These are phyloP conservation scores for Champsocephalus gunnari DNA, from an alignment of 2,797 vertebrate genomes.

Conservation along the genomic window DNA sequence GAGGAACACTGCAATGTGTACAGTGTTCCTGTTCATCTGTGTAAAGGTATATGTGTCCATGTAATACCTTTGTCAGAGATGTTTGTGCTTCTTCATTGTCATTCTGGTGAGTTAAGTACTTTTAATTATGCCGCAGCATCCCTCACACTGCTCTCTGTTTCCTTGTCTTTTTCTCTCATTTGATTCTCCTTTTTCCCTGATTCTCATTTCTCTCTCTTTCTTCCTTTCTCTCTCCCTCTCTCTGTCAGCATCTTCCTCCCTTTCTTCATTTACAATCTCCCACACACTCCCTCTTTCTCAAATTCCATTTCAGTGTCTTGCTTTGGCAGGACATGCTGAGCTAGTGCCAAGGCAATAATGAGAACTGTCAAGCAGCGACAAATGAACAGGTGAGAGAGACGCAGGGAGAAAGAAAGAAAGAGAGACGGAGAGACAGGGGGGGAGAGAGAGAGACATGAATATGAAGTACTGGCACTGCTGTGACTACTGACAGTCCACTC, in stretches of 20 bases:
- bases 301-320: conserved; percentile 82
- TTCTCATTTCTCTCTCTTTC: conserved; percentile 33
- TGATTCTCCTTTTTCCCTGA: conserved; percentile 40
- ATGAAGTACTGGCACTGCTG: conserved; percentile 71
- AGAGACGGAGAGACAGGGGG: conserved; percentile 47
- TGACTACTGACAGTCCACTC: conserved; percentile 72
- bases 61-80: conserved; percentile 54
- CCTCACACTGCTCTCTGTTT: conserved; percentile 31
- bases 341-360: conserved; percentile 86
- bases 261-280: conserved; percentile 76
- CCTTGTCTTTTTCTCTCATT: conserved; percentile 53
- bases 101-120: conserved; percentile 67
- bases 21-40: conserved; percentile 35
- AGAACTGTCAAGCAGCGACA: conserved; percentile 86
- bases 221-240: conserved; percentile 43
- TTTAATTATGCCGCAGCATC: conserved; percentile 73
- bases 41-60: conserved; percentile 50
- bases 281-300: conserved; percentile 70
- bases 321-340: conserved; percentile 85
- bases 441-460: conserved; percentile 70
- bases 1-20: conserved; percentile 2
- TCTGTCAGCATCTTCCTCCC: conserved; percentile 65
- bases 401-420: conserved; percentile 56
- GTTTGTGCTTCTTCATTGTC: conserved; percentile 69
- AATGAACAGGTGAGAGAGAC: conserved; percentile 85